Evolutionary conservation across 1,140 invertebrate genomes (phyloP), one percentile per base, ranked within the genome.

Genomic region (Phymorhynchus buccinoides): DNA sequence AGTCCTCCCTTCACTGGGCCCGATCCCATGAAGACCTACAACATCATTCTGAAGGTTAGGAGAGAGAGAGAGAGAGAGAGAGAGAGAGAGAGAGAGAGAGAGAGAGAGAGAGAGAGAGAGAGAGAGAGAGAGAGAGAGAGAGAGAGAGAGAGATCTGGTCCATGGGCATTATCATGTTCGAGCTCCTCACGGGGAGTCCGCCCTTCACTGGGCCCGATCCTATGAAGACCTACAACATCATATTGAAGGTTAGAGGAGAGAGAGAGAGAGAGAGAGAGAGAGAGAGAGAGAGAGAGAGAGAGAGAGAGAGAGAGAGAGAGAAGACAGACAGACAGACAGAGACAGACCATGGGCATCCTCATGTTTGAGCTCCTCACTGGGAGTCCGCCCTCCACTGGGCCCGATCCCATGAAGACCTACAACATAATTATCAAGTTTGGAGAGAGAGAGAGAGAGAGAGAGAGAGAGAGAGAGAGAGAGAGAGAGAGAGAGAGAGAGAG

Each of bases 181-280:
- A 99, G 94, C 94, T 99, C 27, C 94, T 99, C 0, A 96, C 97
- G 16, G 98, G 98, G 90, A 93, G 97, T 95, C 98, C 98, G 68
- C 98, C 98, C 9, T 99, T 99, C 93, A 97, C 97, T 80, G 98
- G 98, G 12, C 95, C 96, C 0, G 99, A 99, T 94, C 98, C 98
- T 0, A 99, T 99, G 98, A 98, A 98, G 93, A 99, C 98, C 0
- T 99, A 99, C 93, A 99, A 99, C 90, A 98, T 99, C 87, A 99
- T 99, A 90, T 94, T 99, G 44, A 99, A 99, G 84, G 81, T 83
- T n/a, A n/a, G n/a, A 22, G 16, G 80, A 30, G 14, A 37, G 3
- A 3, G n/a, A n/a, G n/a, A n/a, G n/a, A n/a, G n/a, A n/a, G n/a
- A n/a, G n/a, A n/a, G n/a, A n/a, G n/a, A n/a, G n/a, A n/a, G n/a